Percentiles rank a stretch among this genome's conserved stretches.
These are phyloP conservation scores for Philopotamus ludificatus DNA, from an alignment of 1,140 invertebrate genomes.

Conservation along the genomic window DNA sequence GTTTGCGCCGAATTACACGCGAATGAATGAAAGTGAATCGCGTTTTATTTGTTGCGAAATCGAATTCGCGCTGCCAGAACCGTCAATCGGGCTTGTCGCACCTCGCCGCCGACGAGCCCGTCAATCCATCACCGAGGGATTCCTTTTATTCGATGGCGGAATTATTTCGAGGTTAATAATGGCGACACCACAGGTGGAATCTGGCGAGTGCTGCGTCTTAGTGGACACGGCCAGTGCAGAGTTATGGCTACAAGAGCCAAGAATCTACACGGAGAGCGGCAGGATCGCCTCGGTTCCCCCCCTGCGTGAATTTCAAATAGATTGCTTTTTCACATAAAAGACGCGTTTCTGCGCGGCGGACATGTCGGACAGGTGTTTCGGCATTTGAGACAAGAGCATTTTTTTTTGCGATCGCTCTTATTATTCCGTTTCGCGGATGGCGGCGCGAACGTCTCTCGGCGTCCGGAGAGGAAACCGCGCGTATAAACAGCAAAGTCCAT, in stretches of 20 bases:
- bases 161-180: conserved; percentile 18
- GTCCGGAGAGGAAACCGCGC: too few relatives aligned
- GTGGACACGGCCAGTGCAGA: background rate
- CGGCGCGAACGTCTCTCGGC: background rate
- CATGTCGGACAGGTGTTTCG: conserved; percentile 24
- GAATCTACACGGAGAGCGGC: conserved; percentile 25
- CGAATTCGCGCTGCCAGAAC: conserved; percentile 1
- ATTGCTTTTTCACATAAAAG: conserved; percentile 27
- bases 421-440: too few relatives aligned
- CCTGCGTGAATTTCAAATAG: conserved; percentile 32
- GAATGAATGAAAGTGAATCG: too few relatives aligned
- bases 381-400: conserved; percentile 27
- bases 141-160: conserved; percentile 28
- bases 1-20: too few relatives aligned
- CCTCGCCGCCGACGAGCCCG: conserved; percentile 24
- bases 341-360: conserved; percentile 10
- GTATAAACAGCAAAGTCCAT: too few relatives aligned
- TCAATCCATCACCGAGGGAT: conserved; percentile 22
- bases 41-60: too few relatives aligned
- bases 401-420: too few relatives aligned
- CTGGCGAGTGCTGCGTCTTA: background rate
- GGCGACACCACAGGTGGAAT: background rate
- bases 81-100: conserved; percentile 24
- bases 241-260: conserved; percentile 30
- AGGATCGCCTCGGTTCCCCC: conserved; percentile 5